These are phyloP conservation scores for Cacatua alba DNA, from an alignment of 2,113 vertebrate species.

Conservation along the genomic window DNA sequence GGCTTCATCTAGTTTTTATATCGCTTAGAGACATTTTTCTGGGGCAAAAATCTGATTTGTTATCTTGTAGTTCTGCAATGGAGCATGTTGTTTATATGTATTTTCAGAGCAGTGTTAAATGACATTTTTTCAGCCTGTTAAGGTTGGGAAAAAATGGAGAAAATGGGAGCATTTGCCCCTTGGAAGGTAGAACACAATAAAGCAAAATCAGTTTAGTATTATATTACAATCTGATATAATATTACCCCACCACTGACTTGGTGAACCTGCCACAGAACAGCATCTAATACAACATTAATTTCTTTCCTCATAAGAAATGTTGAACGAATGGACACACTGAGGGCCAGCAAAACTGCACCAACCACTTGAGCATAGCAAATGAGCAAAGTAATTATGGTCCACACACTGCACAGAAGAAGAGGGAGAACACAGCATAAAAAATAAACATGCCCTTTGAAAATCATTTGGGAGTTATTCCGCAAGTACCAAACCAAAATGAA, in stretches of 20 bases:
- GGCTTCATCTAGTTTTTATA: background rate
- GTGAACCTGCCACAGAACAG: background rate
- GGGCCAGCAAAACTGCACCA: background rate
- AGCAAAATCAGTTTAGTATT: background rate
- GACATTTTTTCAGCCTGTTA: background rate
- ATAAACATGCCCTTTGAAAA: background rate
- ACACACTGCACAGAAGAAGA: background rate
- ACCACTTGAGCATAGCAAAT: background rate
- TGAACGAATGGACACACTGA: background rate
- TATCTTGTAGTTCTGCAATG: background rate
- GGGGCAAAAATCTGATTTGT: background rate
- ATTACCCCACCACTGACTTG: background rate
- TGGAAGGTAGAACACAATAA: background rate
- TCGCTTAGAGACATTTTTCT: background rate
- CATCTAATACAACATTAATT: background rate
- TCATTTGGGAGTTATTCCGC: background rate
- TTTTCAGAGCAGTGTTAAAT: background rate
- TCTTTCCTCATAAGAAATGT: background rate
- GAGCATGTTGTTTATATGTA: background rate
- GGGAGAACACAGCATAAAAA: background rate
- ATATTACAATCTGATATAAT: background rate
- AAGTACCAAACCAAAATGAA: background rate
- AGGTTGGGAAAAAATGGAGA: background rate
- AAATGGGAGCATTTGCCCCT: background rate
- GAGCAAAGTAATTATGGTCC: background rate